These are phyloP conservation scores for Pegoplata infirma DNA, from an alignment of 2,888 invertebrate genomes.

Conservation along the genomic window DNA sequence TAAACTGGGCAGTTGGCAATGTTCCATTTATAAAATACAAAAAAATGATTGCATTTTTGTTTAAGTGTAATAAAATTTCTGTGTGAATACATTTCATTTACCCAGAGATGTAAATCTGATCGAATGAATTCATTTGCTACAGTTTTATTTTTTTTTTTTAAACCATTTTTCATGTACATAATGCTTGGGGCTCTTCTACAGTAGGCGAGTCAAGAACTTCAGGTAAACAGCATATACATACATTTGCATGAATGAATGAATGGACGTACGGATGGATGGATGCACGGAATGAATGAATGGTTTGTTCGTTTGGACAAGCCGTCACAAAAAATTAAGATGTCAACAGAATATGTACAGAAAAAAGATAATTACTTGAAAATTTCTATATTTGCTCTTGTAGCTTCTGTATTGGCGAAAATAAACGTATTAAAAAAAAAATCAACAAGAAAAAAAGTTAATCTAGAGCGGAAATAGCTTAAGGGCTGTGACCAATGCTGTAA, in stretches of 20 bases:
- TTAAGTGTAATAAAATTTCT: slow-evolving; percentile 34
- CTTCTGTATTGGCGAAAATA: slow-evolving; percentile 50
- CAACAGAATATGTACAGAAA: slow-evolving; percentile 55
- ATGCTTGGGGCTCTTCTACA: slow-evolving; percentile 44
- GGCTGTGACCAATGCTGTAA: slow-evolving; percentile 59
- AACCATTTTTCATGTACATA: slow-evolving; percentile 55
- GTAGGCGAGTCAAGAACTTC: slow-evolving; percentile 55
- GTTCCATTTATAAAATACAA: neutral
- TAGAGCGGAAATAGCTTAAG: slow-evolving; percentile 63
- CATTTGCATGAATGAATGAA: slow-evolving; percentile 19
- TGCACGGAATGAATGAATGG: slow-evolving; percentile 34
- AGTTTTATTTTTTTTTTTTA: slow-evolving; percentile 42
- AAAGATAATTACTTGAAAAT: slow-evolving; percentile 58
- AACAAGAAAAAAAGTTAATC: slow-evolving; percentile 48
- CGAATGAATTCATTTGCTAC: slow-evolving; percentile 63
- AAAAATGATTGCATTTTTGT: neutral
- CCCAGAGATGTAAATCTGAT: slow-evolving; percentile 59
- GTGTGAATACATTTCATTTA: slow-evolving; percentile 49
- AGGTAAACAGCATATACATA: slow-evolving; percentile 46
- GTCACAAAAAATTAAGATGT: slow-evolving; percentile 62
- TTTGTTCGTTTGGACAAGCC: slow-evolving; percentile 51
- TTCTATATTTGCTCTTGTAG: slow-evolving; percentile 42
- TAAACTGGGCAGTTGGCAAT: too few relatives aligned
- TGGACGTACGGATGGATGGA: slow-evolving; percentile 24
- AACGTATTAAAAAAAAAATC: neutral